Base-by-base conservation (phyloP, 1,140 invertebrate species). In the Drosophila parabipectinata region DNA sequence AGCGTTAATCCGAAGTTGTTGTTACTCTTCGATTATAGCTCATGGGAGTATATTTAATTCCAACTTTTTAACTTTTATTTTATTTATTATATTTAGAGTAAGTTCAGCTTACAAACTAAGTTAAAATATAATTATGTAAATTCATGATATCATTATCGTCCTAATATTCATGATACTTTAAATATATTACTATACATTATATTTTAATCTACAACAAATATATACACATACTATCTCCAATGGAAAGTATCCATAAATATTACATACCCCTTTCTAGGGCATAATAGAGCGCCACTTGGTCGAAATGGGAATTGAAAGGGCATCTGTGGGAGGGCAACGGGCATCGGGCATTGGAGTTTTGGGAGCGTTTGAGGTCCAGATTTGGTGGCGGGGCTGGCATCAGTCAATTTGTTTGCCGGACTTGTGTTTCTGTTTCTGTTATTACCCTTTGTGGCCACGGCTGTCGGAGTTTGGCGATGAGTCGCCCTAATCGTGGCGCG, bases 381-480 rank as follows among this genome's bases (percentile, higher is more conserved):
- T 59, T 72, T 84, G 55, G 63, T 77, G 48, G 72, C 57, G 77
- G 72, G 59, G 53, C 77, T 67, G 81, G 66, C 74, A 69, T 69
- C 67, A 79, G 83, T 82, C 82, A 85, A 85, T 87, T 85, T 87
- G 82, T 67, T 87, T 72, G 79, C 76, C 62, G 51, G 75, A 32
- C 44, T 44, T 44, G n/a, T 6, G 41, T 44, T 82, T 71, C 85
- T 69, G 71, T 81, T 75, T 75, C 72, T 74, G 72, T 73, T 68
- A 69, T 67, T 74, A 58, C 64, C 52, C 56, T 55, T 75, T 67
- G 37, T 69, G 63, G 63, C 50, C 28, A 26, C 32, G 51, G 48
- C 28, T 64, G 53, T 39, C 26, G 18, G 41, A 62, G 57, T 51
- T 53, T 66, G 61, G 55, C 73, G 73, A 63, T 75, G 72, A 76